Conservation (phyloP, 1,140 invertebrate genomes). For the Tyrophagus putrescentiae region DNA sequence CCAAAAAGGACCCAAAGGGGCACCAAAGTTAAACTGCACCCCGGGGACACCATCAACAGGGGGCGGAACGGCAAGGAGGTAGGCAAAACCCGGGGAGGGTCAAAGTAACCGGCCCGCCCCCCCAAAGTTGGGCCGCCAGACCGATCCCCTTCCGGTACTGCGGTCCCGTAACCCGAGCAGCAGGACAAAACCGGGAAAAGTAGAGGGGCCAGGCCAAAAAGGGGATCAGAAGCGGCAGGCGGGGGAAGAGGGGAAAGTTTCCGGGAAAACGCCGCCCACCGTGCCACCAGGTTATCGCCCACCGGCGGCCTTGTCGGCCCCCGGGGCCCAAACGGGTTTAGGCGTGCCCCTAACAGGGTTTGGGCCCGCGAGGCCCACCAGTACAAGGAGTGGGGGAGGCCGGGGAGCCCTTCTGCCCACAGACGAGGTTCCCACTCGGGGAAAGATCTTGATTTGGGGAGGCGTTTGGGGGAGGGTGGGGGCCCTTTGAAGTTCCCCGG, state of each 20-base stretch:
- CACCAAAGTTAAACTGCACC: constrained; percentile 30
- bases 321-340: constrained; percentile 55
- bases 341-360: constrained; percentile 53
- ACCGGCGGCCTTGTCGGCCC: too few species aligned
- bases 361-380: constrained; percentile 66
- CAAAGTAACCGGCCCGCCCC: constrained; percentile 57
- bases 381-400: constrained; percentile 58
- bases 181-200: constrained; percentile 29
- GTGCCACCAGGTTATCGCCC: constrained; percentile 19
- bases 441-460: constrained; percentile 19
- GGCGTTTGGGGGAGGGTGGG: constrained; percentile 14
- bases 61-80: constrained; percentile 54
- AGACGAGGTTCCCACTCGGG: constrained; percentile 53
- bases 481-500: constrained; percentile 24
- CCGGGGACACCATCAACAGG: constrained; percentile 53
- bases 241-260: constrained; percentile 13
- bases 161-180: constrained; percentile 64
- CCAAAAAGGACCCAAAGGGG: background rate
- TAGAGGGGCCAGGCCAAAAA: constrained; percentile 5
- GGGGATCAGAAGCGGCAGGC: constrained; percentile 6
- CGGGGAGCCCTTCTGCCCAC: constrained; percentile 46
- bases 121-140: constrained; percentile 57
- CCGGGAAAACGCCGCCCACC: constrained; percentile 13
- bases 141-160: constrained; percentile 55
- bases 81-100: constrained; percentile 53